phyloP scores from a whole-genome alignment of 2,888 invertebrate species.

The Caenorhabditis parvicauda region DNA sequence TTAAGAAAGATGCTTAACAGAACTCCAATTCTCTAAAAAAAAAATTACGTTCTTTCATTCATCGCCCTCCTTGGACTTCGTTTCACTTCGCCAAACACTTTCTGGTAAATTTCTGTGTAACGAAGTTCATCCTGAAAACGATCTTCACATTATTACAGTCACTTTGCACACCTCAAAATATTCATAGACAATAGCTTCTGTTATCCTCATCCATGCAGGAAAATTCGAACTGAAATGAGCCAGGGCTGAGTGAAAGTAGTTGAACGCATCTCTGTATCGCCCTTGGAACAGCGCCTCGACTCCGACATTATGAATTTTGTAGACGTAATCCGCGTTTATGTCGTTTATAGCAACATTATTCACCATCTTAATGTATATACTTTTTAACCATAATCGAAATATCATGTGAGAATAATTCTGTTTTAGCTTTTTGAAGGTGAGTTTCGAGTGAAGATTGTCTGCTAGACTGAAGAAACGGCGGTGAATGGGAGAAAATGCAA shows the following conservation, averaged over 20 bases:
- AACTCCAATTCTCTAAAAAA: background rate
- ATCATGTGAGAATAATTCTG: too few relatives aligned
- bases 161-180: slow-evolving; percentile 12
- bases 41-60: background rate
- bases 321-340: too few relatives aligned
- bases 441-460: too few relatives aligned
- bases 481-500: too few relatives aligned
- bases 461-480: too few relatives aligned
- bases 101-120: slow-evolving; percentile 13
- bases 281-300: slow-evolving; percentile 17
- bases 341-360: too few relatives aligned
- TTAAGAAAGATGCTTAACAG: too few relatives aligned
- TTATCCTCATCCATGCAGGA: slow-evolving; percentile 18
- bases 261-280: slow-evolving; percentile 20
- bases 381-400: too few relatives aligned
- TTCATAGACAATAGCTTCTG: slow-evolving; percentile 18
- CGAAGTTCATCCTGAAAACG: slow-evolving; percentile 15
- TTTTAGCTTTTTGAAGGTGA: too few relatives aligned
- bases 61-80: slow-evolving; percentile 1
- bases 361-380: too few relatives aligned
- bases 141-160: background rate
- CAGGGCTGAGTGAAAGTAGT: slow-evolving; percentile 7
- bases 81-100: slow-evolving; percentile 2
- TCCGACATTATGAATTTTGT: too few relatives aligned
- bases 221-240: slow-evolving; percentile 16